Percentiles rank a stretch among this genome's conserved stretches.
Evolutionary conservation across 2,888 invertebrate species (phyloP).

Genomic region (Sinhomidia bicolor): DNA sequence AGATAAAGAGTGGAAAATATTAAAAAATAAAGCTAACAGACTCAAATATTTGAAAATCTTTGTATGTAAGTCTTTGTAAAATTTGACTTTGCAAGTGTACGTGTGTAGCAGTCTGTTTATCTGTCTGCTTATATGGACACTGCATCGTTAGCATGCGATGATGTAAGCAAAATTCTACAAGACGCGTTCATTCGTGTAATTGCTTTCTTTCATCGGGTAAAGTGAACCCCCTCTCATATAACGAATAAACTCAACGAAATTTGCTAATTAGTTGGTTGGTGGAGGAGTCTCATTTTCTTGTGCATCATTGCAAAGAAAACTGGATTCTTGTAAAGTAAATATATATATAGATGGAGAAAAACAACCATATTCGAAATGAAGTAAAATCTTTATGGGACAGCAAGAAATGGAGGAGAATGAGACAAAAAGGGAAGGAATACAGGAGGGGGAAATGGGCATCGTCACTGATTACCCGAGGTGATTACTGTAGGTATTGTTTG

Average conservation of each 20-base stretch:
- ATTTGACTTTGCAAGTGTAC: not conserved
- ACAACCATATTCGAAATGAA: not conserved
- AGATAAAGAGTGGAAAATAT: not conserved
- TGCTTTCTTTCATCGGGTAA: too few relatives aligned
- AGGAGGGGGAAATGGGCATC: constrained; percentile 47
- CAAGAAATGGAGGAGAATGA: constrained; percentile 14
- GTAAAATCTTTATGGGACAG: not conserved
- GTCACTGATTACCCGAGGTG: constrained; percentile 77
- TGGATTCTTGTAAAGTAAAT: not conserved
- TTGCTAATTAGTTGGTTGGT: not conserved
- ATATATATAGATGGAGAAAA: constrained; percentile 13
- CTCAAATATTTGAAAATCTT: not conserved
- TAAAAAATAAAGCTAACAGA: not conserved
- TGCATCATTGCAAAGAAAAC: constrained; percentile 16
- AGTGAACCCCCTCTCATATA: too few relatives aligned
- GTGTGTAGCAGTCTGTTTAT: not conserved
- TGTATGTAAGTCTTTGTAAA: not conserved
- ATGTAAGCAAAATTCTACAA: not conserved
- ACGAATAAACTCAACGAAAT: too few relatives aligned
- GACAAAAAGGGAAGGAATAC: not conserved
- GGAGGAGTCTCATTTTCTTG: not conserved
- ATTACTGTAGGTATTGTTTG: constrained; percentile 79
- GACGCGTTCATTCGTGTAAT: not conserved
- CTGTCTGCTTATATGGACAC: not conserved
- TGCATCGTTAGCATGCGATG: not conserved